phyloP scores from a whole-genome alignment of 2,888 invertebrate species.

The Pocota personata region DNA sequence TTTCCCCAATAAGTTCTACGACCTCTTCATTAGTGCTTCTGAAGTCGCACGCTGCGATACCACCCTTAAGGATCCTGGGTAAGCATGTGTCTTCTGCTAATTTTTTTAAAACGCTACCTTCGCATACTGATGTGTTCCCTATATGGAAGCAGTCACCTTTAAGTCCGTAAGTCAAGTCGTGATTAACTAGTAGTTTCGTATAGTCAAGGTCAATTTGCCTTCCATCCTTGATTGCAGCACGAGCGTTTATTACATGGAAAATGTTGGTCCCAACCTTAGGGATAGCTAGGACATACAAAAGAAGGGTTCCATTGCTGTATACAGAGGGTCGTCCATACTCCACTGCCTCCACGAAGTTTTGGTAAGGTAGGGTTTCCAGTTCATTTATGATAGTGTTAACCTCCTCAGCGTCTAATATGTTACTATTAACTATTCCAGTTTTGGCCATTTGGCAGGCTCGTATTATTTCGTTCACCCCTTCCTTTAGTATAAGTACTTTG shows the following conservation, averaged over 20 bases:
- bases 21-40: constrained; percentile 1
- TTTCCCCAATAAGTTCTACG: not conserved
- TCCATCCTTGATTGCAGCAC: not conserved
- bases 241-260: not conserved
- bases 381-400: too few relatives aligned
- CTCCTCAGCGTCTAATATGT: too few relatives aligned
- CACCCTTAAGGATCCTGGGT: not conserved
- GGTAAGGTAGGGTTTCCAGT: not conserved
- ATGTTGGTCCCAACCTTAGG: too few relatives aligned
- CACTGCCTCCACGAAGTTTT: not conserved
- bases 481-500: not conserved
- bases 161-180: not conserved
- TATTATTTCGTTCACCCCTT: not conserved
- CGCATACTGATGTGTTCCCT: not conserved
- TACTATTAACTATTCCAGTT: not conserved
- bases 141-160: not conserved
- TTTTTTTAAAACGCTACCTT: not conserved
- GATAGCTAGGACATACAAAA: not conserved
- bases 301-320: not conserved
- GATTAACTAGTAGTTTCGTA: not conserved
- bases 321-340: not conserved
- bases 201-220: not conserved
- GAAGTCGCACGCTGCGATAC: constrained; percentile 2
- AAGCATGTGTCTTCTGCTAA: not conserved
- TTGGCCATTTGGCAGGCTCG: constrained; percentile 5